phyloP scores from a whole-genome alignment of 1,140 invertebrate species.

The Drosophila lacertosa region DNA sequence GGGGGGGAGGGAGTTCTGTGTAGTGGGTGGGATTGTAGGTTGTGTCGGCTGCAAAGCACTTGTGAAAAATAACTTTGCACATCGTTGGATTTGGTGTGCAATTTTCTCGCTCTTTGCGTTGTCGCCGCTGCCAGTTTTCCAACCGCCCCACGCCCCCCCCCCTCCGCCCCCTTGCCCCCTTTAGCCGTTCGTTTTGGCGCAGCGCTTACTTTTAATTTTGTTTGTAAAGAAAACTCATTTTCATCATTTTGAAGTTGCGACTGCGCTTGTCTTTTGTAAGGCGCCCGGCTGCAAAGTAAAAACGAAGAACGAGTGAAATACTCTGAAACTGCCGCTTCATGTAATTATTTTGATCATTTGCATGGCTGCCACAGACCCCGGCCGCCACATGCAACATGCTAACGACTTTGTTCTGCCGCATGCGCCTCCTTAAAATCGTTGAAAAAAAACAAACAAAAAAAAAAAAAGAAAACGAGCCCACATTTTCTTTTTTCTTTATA shows the following conservation, averaged over 20 bases:
- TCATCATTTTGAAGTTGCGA: constrained; percentile 81
- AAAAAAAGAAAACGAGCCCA: no score
- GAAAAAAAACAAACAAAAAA: constrained; percentile 14
- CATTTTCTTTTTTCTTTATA: no score
- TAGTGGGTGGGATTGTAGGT: constrained; percentile 9
- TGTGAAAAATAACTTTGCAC: constrained; percentile 82
- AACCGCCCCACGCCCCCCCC: not conserved
- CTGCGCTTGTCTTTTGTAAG: constrained; percentile 74
- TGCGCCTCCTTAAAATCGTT: constrained; percentile 23
- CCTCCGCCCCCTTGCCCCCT: not conserved
- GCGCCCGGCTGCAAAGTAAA: constrained; percentile 20
- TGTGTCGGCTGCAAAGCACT: constrained; percentile 72
- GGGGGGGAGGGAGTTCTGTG: constrained; percentile 7
- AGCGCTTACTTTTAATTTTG: constrained; percentile 77
- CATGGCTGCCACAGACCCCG: constrained; percentile 55
- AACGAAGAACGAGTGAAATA: constrained; percentile 21
- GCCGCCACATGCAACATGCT: constrained; percentile 42
- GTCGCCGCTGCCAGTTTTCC: not conserved
- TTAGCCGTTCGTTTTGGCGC: constrained; percentile 21
- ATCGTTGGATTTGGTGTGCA: constrained; percentile 81
- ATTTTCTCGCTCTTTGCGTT: constrained; percentile 55
- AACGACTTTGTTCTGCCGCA: constrained; percentile 57
- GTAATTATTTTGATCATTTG: constrained; percentile 83
- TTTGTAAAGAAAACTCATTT: constrained; percentile 83
- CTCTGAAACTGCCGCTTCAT: constrained; percentile 71